These are phyloP conservation scores for Lathamus discolor DNA, from an alignment of 2,113 vertebrate genomes.

Conservation along the genomic window DNA sequence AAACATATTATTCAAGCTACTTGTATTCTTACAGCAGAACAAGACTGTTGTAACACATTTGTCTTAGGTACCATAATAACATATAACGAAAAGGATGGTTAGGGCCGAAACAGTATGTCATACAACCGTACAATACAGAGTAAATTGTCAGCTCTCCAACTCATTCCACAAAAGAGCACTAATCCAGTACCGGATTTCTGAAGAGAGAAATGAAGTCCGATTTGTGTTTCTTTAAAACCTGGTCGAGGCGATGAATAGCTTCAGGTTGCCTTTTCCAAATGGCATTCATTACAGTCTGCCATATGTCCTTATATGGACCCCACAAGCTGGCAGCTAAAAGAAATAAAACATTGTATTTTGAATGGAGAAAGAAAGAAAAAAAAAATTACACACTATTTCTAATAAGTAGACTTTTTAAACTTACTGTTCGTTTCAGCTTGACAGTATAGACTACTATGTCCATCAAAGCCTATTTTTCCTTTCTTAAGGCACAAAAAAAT, in stretches of 20 bases:
- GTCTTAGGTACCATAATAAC: background rate
- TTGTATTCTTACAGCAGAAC: background rate
- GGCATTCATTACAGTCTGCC: slow-evolving; percentile 90
- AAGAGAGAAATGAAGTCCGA: slow-evolving; percentile 93
- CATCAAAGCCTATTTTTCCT: background rate
- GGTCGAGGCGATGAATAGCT: slow-evolving; percentile 89
- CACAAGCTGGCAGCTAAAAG: slow-evolving; percentile 91
- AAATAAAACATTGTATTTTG: background rate
- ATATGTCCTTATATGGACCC: slow-evolving; percentile 95
- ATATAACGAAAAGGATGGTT: background rate
- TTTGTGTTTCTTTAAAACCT: slow-evolving; percentile 95
- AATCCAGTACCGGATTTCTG: slow-evolving; percentile 90
- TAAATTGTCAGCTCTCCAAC: background rate
- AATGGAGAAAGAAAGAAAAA: background rate
- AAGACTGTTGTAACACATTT: background rate
- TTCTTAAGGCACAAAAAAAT: background rate
- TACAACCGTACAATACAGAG: background rate
- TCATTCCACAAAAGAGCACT: background rate
- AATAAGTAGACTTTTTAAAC: background rate
- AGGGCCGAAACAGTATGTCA: background rate
- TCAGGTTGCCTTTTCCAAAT: slow-evolving; percentile 89
- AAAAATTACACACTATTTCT: background rate
- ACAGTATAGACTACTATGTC: background rate
- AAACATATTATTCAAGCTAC: background rate
- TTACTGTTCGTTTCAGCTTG: background rate